phyloP scores from a whole-genome alignment of 2,888 invertebrate species.

The Thera britannica region DNA sequence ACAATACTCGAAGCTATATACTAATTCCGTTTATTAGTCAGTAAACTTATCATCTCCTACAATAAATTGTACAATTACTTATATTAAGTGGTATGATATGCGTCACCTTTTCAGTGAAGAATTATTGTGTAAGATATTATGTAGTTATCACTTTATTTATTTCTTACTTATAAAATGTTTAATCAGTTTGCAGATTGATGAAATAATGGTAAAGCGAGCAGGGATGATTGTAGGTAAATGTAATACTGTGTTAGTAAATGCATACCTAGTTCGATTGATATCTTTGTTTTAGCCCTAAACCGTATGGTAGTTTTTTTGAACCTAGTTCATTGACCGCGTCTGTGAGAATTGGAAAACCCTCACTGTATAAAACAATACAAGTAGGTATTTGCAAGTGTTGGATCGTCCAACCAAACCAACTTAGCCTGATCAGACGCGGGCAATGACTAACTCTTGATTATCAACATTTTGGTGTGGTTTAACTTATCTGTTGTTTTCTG shows the following conservation, averaged over 20 bases:
- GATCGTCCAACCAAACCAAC: too few relatives aligned
- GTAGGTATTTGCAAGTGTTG: too few relatives aligned
- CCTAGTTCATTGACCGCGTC: constrained; percentile 1
- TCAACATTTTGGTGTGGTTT: constrained; percentile 2
- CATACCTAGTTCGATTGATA: constrained; percentile 21
- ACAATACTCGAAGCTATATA: not conserved
- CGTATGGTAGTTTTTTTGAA: constrained; percentile 15
- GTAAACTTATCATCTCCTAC: constrained; percentile 21
- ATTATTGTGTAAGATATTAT: constrained; percentile 26
- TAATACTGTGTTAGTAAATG: constrained; percentile 18
- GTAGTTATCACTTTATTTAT: constrained; percentile 15
- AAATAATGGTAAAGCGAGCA: constrained; percentile 25
- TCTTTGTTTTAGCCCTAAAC: constrained; percentile 13
- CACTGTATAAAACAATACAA: too few relatives aligned
- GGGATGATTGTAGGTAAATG: constrained; percentile 30
- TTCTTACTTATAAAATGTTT: constrained; percentile 18
- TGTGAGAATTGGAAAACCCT: not conserved
- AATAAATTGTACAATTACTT: constrained; percentile 29
- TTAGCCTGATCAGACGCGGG: not conserved
- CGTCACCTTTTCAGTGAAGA: constrained; percentile 28
- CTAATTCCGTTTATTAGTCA: constrained; percentile 5
- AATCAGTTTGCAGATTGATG: constrained; percentile 36
- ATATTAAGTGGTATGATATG: constrained; percentile 26
- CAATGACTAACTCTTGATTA: not conserved
- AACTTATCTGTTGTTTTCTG: constrained; percentile 2